A percentile compares a stretch with the other conserved stretches of the same genome.
Conservation (phyloP, 2,113 vertebrate species). For the Tylochromis polylepis region DNA sequence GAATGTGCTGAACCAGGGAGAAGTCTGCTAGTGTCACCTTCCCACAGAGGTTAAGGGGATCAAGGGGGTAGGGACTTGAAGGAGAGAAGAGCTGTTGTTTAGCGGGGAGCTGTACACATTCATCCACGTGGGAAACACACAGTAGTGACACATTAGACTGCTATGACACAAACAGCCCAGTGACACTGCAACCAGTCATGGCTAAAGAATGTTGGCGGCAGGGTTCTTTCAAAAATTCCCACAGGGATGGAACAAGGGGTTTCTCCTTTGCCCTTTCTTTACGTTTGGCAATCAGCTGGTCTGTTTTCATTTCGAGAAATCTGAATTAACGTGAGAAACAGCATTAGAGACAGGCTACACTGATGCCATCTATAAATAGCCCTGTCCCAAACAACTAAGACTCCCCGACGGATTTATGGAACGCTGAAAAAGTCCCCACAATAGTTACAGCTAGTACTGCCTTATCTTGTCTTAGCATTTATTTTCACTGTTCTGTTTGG, state of each 20-base stretch:
- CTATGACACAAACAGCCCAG: constrained; percentile 28
- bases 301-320: background rate
- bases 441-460: background rate
- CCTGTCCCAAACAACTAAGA: background rate
- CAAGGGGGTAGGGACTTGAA: background rate
- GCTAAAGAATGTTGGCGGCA: constrained; percentile 20
- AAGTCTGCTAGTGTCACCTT: constrained; percentile 44
- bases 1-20: constrained; percentile 64
- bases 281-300: constrained; percentile 36
- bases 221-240: constrained; percentile 34
- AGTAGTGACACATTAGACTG: constrained; percentile 55
- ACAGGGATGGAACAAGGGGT: background rate
- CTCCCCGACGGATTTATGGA: background rate
- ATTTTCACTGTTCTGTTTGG: background rate
- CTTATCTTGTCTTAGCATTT: background rate
- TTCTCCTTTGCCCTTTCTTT: constrained; percentile 1
- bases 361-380: background rate
- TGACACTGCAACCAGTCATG: constrained; percentile 41
- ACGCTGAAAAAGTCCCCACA: constrained; percentile 1
- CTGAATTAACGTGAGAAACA: constrained; percentile 10
- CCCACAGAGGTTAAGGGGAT: constrained; percentile 32
- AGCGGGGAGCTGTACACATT: constrained; percentile 31
- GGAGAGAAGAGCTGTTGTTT: constrained; percentile 5
- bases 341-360: background rate
- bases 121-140: constrained; percentile 62